Percentiles rank a stretch among this genome's conserved stretches.
Evolutionary conservation across 2,797 vertebrate genomes (phyloP).

Genomic region (Brachymystax lenok): DNA sequence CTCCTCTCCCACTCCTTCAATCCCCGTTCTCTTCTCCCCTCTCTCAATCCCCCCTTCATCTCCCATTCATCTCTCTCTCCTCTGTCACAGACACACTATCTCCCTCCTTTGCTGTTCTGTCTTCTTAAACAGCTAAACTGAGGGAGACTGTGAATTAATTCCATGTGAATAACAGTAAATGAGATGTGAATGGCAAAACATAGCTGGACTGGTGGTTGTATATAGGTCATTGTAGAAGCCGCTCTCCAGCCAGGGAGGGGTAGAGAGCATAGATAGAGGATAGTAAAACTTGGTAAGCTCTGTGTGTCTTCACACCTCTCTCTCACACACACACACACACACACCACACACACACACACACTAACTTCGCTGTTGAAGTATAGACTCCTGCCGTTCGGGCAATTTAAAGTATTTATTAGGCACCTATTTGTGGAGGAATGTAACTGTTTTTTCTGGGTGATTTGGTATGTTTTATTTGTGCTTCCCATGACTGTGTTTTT

Average conservation of each 20-base stretch:
- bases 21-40: conserved; percentile 13
- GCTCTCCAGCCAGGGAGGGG: neutral
- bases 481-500: no score
- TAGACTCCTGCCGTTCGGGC: no score
- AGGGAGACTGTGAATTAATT: neutral
- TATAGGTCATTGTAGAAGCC: neutral
- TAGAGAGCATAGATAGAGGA: neutral
- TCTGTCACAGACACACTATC: neutral
- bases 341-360: no score
- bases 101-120: neutral
- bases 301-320: no score
- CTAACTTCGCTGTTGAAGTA: no score
- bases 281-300: neutral
- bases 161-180: no score
- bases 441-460: no score
- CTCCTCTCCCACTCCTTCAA: conserved; percentile 10
- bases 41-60: neutral
- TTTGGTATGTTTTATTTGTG: no score
- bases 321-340: no score
- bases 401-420: no score
- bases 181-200: neutral
- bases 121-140: neutral
- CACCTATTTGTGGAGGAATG: no score
- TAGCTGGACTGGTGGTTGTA: neutral
- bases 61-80: neutral